These are phyloP conservation scores for Drosophila mojavensis DNA, from an alignment of 1,140 invertebrate genomes.

Conservation along the genomic window DNA sequence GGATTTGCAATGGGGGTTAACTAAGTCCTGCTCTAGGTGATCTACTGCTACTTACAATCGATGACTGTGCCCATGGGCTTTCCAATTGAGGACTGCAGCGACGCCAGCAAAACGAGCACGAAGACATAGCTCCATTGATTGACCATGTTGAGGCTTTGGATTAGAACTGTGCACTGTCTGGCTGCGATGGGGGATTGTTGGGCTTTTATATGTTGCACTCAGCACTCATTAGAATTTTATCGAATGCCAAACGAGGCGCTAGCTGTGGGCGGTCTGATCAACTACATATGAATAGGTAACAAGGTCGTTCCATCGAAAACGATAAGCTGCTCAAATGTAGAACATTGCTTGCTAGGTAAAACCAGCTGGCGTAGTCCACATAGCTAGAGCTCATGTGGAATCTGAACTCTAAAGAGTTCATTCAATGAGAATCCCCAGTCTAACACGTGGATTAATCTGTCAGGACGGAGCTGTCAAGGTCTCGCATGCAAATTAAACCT, in stretches of 20 bases:
- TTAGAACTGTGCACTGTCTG: conserved; percentile 21
- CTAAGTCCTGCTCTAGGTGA: too few relatives aligned
- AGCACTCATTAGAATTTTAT: conserved; percentile 71
- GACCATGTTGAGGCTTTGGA: conserved; percentile 20
- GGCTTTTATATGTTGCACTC: conserved; percentile 58
- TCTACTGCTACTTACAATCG: conserved; percentile 54
- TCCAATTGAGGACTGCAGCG: background rate
- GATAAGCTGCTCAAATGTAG: conserved; percentile 18
- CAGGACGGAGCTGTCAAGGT: conserved; percentile 19
- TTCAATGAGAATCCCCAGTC: conserved; percentile 4
- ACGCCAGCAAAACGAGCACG: conserved; percentile 16
- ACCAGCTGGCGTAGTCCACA: background rate
- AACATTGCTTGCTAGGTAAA: background rate
- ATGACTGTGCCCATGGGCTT: conserved; percentile 43
- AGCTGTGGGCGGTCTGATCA: conserved; percentile 70
- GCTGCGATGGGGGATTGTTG: background rate
- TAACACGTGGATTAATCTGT: conserved; percentile 68
- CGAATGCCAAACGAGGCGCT: conserved; percentile 14
- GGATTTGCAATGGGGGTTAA: background rate
- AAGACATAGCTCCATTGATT: conserved; percentile 10
- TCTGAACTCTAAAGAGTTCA: conserved; percentile 1
- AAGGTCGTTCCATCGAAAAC: conserved; percentile 45
- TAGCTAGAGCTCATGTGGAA: background rate
- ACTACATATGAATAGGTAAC: conserved; percentile 54
- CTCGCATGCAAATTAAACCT: conserved; percentile 59